phyloP scores from a whole-genome alignment of 2,888 invertebrate species.

The Spilarctia lutea region DNA sequence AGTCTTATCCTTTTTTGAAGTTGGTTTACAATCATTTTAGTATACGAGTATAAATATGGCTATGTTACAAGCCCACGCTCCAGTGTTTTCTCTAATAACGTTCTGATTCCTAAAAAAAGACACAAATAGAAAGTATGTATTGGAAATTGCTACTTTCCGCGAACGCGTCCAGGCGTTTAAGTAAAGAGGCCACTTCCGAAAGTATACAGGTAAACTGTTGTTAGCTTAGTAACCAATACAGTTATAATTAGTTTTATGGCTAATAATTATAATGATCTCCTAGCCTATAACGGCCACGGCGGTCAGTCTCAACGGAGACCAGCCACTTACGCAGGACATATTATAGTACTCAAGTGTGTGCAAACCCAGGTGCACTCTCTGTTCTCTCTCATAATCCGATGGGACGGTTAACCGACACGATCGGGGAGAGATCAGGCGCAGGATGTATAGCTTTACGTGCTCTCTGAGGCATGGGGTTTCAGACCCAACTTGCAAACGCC shows the following conservation, averaged over 20 bases:
- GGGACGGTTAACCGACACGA: too few relatives aligned
- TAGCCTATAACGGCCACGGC: too few relatives aligned
- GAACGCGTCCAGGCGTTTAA: neutral
- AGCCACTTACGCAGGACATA: too few relatives aligned
- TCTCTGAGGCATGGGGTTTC: too few relatives aligned
- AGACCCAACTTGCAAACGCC: too few relatives aligned
- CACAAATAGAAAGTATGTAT: conserved; percentile 12
- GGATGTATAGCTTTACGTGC: too few relatives aligned
- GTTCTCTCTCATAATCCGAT: too few relatives aligned
- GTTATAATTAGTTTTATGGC: neutral
- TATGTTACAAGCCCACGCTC: neutral
- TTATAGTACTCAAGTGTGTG: too few relatives aligned
- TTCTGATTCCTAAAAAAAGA: neutral
- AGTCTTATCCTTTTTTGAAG: neutral
- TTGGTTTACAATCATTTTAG: too few relatives aligned
- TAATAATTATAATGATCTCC: neutral
- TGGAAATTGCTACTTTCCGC: conserved; percentile 13
- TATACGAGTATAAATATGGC: neutral
- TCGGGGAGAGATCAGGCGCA: too few relatives aligned
- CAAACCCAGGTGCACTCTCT: too few relatives aligned
- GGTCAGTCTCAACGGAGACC: too few relatives aligned
- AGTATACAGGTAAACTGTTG: conserved; percentile 6
- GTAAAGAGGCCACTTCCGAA: conserved; percentile 13
- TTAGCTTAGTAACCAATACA: neutral
- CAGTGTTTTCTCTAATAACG: neutral